Base-by-base conservation (phyloP, 2,888 invertebrate genomes). In the Cryptocephalus primarius region DNA sequence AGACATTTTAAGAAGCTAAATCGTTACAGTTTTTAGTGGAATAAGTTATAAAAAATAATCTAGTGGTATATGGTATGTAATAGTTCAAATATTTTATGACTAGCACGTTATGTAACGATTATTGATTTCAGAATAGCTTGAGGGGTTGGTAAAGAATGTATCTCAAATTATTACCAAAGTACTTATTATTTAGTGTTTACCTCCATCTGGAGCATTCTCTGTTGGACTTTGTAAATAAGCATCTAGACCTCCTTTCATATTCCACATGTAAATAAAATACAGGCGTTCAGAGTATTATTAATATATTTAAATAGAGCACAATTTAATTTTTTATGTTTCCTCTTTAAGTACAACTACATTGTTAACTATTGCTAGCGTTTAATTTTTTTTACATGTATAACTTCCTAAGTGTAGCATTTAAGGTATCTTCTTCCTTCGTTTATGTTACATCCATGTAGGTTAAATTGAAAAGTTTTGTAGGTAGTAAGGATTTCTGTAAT, bases 251-350 rank as follows among this genome's bases (percentile, higher is more conserved):
- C 6, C n/a, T 6, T 36, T 6, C 6, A 36, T 36, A 36, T 36
- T 36, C 12, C 36, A 36, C 22, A 40, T 47, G 43, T 47, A 47
- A 43, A 47, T 43, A 47, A 41, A 47, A 14, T 43, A 14, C 13
- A 34, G 43, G 33, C 11, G 14, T 31, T 45, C 32, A 49, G 47
- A 51, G 49, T 49, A 49, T 49, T 49, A 51, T 49, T 55, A 55
- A 55, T 55, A 55, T 55, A 55, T 52, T 53, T 45, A 44, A 46
- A 43, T 55, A 51, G 49, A 49, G 50, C 49, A 50, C 54, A 48
- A 53, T 46, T 46, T 48, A 40, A 36, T 43, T 52, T 41, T 51
- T 50, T 51, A 49, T 48, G 44, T 34, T 43, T 42, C 36, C 39
- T 11, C 40, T 45, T 45, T 36, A 36, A 36, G 36, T 36, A 36